phyloP scores from a whole-genome alignment of 2,888 invertebrate species.

The Oegoconia quadripuncta region DNA sequence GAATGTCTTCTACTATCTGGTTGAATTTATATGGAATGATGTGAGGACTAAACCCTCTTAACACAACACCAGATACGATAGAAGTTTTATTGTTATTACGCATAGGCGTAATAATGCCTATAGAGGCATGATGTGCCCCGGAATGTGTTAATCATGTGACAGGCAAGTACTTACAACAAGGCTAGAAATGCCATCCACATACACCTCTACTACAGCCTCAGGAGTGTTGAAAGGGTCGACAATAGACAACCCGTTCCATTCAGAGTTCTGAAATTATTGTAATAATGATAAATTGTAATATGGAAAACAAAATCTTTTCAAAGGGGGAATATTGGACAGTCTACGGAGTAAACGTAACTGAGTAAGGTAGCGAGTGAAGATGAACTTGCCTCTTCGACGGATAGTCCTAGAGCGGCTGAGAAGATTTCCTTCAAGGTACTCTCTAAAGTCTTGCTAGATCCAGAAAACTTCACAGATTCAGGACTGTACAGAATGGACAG shows the following conservation, averaged over 20 bases:
- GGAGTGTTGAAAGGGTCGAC: conserved; percentile 85
- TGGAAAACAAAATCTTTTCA: no score
- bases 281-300: neutral
- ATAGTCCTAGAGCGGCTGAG: conserved; percentile 85
- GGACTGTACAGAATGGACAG: conserved; percentile 84
- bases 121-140: no score
- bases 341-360: neutral
- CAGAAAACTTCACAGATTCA: conserved; percentile 83
- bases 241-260: conserved; percentile 85
- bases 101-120: no score
- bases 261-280: conserved; percentile 66
- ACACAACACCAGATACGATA: no score
- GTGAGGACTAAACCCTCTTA: no score
- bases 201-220: conserved; percentile 84
- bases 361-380: neutral
- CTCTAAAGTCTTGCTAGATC: conserved; percentile 80
- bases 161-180: conserved; percentile 52
- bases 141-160: neutral
- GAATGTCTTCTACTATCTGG: no score
- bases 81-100: no score
- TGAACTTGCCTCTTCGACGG: conserved; percentile 81
- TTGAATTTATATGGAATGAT: no score
- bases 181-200: conserved; percentile 83
- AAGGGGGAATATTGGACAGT: neutral
- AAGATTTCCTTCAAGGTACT: conserved; percentile 84